Percentiles rank a stretch among this genome's conserved stretches.
phyloP scores from a whole-genome alignment of 1,140 invertebrate genomes.

The Sweltsa coloradensis region DNA sequence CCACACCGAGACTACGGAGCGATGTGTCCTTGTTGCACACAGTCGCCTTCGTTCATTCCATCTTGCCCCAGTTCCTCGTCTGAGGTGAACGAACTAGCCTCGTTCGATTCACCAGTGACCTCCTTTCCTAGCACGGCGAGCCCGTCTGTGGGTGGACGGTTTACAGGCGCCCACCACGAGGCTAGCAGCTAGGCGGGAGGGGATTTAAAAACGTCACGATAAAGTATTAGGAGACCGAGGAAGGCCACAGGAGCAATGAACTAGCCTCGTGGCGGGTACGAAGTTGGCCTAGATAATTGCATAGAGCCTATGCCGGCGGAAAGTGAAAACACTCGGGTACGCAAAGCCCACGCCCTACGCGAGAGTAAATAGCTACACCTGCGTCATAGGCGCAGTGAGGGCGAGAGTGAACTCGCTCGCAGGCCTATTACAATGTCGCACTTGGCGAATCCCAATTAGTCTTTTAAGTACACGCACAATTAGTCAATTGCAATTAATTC shows the following conservation, averaged over 20 bases:
- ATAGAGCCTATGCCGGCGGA: too few species aligned
- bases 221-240: neutral
- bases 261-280: slow-evolving; percentile 9
- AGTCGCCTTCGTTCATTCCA: neutral
- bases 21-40: slow-evolving; percentile 3
- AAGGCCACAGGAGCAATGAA: slow-evolving; percentile 9
- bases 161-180: neutral
- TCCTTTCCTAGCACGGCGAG: neutral
- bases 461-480: too few species aligned
- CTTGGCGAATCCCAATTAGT: too few species aligned
- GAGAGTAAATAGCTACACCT: neutral
- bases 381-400: neutral
- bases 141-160: neutral
- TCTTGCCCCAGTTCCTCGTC: slow-evolving; percentile 10
- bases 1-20: neutral
- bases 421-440: too few species aligned
- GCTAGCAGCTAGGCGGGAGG: neutral
- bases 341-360: neutral
- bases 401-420: neutral
- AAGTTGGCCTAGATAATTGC: neutral
- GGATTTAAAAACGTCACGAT: neutral
- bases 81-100: slow-evolving; percentile 13
- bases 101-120: slow-evolving; percentile 1
- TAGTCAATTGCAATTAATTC: too few species aligned
- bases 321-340: too few species aligned